Evolutionary conservation across 1,140 invertebrate species (phyloP).

Genomic region (Procambarus clarkii): DNA sequence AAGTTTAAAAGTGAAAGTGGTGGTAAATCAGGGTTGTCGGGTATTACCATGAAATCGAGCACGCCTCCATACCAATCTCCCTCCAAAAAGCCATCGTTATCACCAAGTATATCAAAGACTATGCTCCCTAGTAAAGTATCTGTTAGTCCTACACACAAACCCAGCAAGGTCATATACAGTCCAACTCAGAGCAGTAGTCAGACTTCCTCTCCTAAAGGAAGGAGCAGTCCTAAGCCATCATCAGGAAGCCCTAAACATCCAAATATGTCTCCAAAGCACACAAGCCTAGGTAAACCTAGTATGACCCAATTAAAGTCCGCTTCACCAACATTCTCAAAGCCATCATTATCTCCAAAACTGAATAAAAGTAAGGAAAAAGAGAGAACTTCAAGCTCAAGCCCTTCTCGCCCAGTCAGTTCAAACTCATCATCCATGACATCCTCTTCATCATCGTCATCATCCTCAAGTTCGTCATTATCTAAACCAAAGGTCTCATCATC

Average conservation of each 20-base stretch:
- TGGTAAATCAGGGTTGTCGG: conserved; percentile 60
- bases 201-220: conserved; percentile 65
- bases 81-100: conserved; percentile 69
- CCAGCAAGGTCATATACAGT: conserved; percentile 70
- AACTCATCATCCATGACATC: background rate
- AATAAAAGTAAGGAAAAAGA: conserved; percentile 68
- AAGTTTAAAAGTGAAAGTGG: conserved; percentile 65
- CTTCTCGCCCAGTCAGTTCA: conserved; percentile 70
- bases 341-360: conserved; percentile 80
- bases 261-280: conserved; percentile 79
- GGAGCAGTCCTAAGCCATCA: conserved; percentile 69
- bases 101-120: conserved; percentile 65
- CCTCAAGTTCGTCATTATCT: conserved; percentile 32
- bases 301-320: conserved; percentile 79
- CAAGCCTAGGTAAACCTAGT: conserved; percentile 84
- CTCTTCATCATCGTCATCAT: conserved; percentile 22
- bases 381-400: conserved; percentile 70
- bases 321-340: conserved; percentile 84
- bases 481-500: conserved; percentile 36
- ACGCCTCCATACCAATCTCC: conserved; percentile 70
- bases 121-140: conserved; percentile 63
- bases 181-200: conserved; percentile 63
- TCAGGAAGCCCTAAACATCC: conserved; percentile 73
- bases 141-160: conserved; percentile 72
- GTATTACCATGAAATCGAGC: conserved; percentile 67